Base-by-base conservation (phyloP, 2,113 vertebrate genomes). In the Ivindomyrus marchei region DNA sequence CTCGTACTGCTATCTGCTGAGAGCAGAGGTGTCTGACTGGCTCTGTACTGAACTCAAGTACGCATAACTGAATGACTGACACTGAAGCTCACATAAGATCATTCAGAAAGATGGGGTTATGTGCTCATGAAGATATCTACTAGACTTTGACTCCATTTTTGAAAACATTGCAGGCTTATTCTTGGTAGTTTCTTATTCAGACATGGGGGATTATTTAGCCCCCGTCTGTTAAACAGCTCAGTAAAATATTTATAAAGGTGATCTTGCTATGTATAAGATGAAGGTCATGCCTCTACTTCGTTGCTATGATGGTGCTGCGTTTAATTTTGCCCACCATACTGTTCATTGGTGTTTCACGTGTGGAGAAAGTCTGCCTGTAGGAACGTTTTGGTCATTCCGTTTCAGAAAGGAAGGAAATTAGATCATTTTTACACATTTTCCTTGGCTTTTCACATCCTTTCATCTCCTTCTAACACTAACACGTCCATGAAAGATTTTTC, bases 331-430 rank as follows among this genome's bases (percentile, higher is more conserved):
- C 7, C 13, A 42, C 36, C 24, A 2, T 52, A 7, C 6, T 7
- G 47, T 80, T 42, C 36, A 80, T 19, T 80, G 74, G 36, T 21
- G 36, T 80, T 42, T 80, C 74, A 39, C 36, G 74, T 80, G 36
- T 77, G 74, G 17, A 80, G 36, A 39, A 80, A 46, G 36, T 24
- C 47, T 27, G 47, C 13, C 50, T 56, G n/a, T 17, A 36, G 85
- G 47, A 53, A 87, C 50, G n/a, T 10, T 87, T 53, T 39, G 85
- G 27, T 87, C 47, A 53, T 87, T 87, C 85, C 1, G 7, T 36
- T 87, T 87, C 50, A 50, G 45, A 47, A 85, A 85, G 50, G 31
- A 87, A 87, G 85, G 85, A 87, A 87, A 53, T 53, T 56, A 87
- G 49, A 53, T 87, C 85, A 87, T 87, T 87, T 87, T 36, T 53